Conservation (phyloP, 2,113 vertebrate genomes). For the Neogobius melanostomus region DNA sequence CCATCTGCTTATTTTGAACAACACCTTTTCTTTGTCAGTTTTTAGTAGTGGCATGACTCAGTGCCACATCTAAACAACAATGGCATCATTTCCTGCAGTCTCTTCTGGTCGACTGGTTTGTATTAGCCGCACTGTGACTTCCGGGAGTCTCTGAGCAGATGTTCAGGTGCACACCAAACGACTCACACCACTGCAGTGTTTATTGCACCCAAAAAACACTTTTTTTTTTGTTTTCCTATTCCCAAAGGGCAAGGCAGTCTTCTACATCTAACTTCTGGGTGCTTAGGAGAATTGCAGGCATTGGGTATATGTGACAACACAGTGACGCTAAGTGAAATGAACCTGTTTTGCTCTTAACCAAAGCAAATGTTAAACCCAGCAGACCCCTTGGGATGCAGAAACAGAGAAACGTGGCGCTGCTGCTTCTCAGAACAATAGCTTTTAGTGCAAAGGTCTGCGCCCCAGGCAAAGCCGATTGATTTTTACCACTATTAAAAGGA, state of each 20-base stretch:
- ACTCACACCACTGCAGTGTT: conserved; percentile 16
- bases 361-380: conserved; percentile 41
- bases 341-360: conserved; percentile 28
- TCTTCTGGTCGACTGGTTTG: conserved; percentile 40
- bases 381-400: conserved; percentile 27
- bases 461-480: conserved; percentile 68
- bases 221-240: neutral
- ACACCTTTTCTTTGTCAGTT: neutral
- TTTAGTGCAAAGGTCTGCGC: conserved; percentile 66
- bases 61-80: conserved; percentile 44
- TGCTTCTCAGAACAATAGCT: conserved; percentile 65
- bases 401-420: conserved; percentile 31
- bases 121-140: conserved; percentile 48
- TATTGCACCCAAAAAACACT: conserved; percentile 20
- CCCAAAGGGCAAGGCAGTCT: neutral
- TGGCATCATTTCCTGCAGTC: conserved; percentile 36
- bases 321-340: conserved; percentile 28
- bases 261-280: neutral
- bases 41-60: conserved; percentile 45
- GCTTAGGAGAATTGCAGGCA: neutral
- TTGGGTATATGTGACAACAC: neutral
- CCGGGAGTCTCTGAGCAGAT: conserved; percentile 49
- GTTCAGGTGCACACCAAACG: conserved; percentile 39
- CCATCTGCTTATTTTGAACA: neutral
- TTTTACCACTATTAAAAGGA: conserved; percentile 53